Percentiles rank a stretch among this genome's conserved stretches.
phyloP scores from a whole-genome alignment of 2,113 vertebrate genomes.

The Lepus timidus region DNA sequence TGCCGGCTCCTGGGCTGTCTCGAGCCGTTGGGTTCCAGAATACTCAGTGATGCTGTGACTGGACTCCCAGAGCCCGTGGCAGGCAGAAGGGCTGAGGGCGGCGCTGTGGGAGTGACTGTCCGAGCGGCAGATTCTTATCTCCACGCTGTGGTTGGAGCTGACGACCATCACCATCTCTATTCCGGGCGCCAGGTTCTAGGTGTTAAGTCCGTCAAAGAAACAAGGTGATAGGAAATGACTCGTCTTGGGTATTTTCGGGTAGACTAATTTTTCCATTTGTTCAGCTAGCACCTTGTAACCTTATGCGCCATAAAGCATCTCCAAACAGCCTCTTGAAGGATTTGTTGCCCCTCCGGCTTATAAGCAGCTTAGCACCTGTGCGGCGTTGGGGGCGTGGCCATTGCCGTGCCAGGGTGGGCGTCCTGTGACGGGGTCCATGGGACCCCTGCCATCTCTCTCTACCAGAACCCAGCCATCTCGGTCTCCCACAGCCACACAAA shows the following conservation, averaged over 20 bases:
- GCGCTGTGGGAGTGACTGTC: background rate
- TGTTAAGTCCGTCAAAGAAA: slow-evolving; percentile 71
- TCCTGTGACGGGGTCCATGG: background rate
- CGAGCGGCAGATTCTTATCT: slow-evolving; percentile 48
- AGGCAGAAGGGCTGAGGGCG: background rate
- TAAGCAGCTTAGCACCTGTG: background rate
- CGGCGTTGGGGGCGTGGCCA: background rate
- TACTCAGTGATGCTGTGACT: background rate
- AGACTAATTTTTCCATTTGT: slow-evolving; percentile 81
- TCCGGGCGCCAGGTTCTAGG: slow-evolving; percentile 55
- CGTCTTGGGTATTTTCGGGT: slow-evolving; percentile 78
- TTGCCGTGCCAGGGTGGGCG: fast-evolving
- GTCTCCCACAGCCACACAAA: background rate
- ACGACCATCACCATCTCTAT: slow-evolving; percentile 36
- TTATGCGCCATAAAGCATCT: slow-evolving; percentile 77
- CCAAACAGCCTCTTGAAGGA: slow-evolving; percentile 68
- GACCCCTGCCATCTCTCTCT: background rate
- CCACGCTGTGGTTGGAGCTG: slow-evolving; percentile 65
- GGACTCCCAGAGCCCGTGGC: background rate
- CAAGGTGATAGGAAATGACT: slow-evolving; percentile 82
- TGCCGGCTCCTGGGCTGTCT: background rate
- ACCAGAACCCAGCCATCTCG: background rate
- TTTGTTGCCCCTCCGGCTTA: slow-evolving; percentile 69
- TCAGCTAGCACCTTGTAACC: slow-evolving; percentile 77
- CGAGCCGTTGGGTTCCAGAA: background rate